phyloP scores from a whole-genome alignment of 2,797 vertebrate genomes.

The Pseudomugil tenellus region DNA sequence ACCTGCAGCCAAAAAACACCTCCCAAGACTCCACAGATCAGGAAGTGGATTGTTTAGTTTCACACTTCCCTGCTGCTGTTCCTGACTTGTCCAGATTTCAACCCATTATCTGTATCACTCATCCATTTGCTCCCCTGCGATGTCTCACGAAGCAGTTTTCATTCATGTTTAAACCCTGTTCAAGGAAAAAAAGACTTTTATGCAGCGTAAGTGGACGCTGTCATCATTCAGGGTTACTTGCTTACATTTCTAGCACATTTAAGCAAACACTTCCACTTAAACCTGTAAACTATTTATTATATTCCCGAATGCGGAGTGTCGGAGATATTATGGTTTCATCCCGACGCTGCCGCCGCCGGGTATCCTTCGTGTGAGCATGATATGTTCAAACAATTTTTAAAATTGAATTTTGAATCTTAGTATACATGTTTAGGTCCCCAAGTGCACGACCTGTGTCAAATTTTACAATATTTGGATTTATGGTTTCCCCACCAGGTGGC shows the following conservation, averaged over 20 bases:
- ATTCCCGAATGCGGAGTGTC: no score
- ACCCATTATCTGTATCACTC: conserved; percentile 25
- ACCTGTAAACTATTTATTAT: no score
- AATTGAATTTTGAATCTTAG: no score
- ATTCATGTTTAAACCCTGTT: not conserved
- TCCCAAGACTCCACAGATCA: conserved; percentile 61
- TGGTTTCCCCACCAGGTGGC: no score
- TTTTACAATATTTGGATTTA: no score
- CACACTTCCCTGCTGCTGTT: conserved; percentile 47
- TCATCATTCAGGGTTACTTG: not conserved
- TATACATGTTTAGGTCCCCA: no score
- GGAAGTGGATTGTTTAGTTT: conserved; percentile 79
- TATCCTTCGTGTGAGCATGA: no score
- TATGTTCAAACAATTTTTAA: no score
- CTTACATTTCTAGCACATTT: conserved; percentile 1
- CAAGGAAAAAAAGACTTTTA: not conserved
- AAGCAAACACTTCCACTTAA: no score
- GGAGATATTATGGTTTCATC: no score
- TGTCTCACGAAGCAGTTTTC: conserved; percentile 9
- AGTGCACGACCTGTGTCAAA: no score
- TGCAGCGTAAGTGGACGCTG: not conserved
- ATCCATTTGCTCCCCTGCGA: conserved; percentile 9
- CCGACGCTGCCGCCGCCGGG: no score
- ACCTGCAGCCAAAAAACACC: conserved; percentile 58
- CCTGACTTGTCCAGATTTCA: conserved; percentile 52